These are phyloP conservation scores for Leguminivora glycinivorella DNA, from an alignment of 1,140 invertebrate genomes.

Conservation along the genomic window DNA sequence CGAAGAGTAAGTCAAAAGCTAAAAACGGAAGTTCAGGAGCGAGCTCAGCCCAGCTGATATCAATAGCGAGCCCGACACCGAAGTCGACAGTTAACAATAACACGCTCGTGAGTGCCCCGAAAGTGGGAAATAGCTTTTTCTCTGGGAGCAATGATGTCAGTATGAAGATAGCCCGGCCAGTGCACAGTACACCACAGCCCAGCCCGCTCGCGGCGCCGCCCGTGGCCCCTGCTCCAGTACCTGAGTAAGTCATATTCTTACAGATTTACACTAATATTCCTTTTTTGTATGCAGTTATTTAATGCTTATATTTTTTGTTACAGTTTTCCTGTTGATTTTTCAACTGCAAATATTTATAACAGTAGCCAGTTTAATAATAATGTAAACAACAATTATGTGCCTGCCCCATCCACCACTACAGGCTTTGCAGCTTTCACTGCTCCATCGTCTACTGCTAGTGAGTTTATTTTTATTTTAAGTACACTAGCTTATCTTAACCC, in stretches of 20 bases:
- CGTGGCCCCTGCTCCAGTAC: constrained; percentile 39
- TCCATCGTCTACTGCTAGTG: constrained; percentile 52
- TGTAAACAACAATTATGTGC: constrained; percentile 57
- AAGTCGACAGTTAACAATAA: constrained; percentile 54
- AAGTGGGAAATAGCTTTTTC: constrained; percentile 54
- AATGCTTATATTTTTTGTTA: constrained; percentile 45
- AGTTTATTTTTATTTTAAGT: constrained; percentile 37
- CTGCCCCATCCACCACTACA: constrained; percentile 44
- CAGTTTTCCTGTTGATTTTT: constrained; percentile 78
- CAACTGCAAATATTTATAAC: constrained; percentile 77
- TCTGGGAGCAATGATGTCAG: constrained; percentile 48
- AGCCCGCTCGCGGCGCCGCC: constrained; percentile 7
- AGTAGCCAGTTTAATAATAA: constrained; percentile 74
- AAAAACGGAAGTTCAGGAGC: constrained; percentile 49
- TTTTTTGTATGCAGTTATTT: background rate
- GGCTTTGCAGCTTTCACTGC: constrained; percentile 60
- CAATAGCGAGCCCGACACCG: constrained; percentile 58
- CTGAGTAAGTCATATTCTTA: constrained; percentile 60
- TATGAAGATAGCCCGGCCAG: constrained; percentile 61
- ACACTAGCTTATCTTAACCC: too few relatives aligned
- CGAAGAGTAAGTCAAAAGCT: constrained; percentile 62
- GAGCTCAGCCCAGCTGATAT: constrained; percentile 58
- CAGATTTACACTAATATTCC: background rate
- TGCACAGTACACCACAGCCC: constrained; percentile 52
- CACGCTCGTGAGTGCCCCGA: constrained; percentile 52